Percentiles rank a stretch among this genome's conserved stretches.
Evolutionary conservation across 2,888 invertebrate genomes (phyloP).

Genomic region (Epinotia nisella): DNA sequence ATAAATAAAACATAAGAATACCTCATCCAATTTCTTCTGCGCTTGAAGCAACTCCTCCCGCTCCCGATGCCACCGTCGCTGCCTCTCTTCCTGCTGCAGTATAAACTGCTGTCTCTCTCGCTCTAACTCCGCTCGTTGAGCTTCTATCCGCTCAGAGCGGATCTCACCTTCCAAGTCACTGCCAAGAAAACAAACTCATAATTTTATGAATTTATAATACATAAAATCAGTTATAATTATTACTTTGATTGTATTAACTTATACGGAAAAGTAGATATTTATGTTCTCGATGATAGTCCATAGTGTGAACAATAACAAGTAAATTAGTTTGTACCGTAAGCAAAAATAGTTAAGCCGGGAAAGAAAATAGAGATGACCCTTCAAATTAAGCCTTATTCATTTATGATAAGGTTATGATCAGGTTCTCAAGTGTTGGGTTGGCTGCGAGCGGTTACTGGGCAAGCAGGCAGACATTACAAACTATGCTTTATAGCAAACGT

Average conservation of each 20-base stretch:
- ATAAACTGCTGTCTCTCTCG: conserved; percentile 86
- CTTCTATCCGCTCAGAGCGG: conserved; percentile 87
- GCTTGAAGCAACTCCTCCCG: conserved; percentile 87
- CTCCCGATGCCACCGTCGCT: conserved; percentile 79
- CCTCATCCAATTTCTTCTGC: conserved; percentile 88
- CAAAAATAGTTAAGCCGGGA: neutral
- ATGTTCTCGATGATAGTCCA: too few species aligned
- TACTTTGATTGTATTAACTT: neutral
- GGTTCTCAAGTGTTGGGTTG: conserved; percentile 88
- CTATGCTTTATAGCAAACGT: neutral
- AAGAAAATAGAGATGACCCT: too few species aligned
- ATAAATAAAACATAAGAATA: conserved; percentile 45
- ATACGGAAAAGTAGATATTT: too few species aligned
- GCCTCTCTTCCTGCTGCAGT: conserved; percentile 83
- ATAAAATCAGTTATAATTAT: too few species aligned
- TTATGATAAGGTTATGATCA: conserved; percentile 68
- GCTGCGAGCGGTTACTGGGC: conserved; percentile 92
- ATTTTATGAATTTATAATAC: neutral
- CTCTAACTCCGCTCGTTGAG: conserved; percentile 85
- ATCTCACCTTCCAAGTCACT: conserved; percentile 79
- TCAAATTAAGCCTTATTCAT: neutral
- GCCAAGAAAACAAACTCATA: neutral
- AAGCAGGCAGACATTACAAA: conserved; percentile 85
- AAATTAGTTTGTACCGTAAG: too few species aligned
- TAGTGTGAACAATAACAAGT: too few species aligned